Evolutionary conservation across 2,113 vertebrate species (phyloP), one percentile per base, ranked within the genome.

Genomic region (Cavia porcellus): DNA sequence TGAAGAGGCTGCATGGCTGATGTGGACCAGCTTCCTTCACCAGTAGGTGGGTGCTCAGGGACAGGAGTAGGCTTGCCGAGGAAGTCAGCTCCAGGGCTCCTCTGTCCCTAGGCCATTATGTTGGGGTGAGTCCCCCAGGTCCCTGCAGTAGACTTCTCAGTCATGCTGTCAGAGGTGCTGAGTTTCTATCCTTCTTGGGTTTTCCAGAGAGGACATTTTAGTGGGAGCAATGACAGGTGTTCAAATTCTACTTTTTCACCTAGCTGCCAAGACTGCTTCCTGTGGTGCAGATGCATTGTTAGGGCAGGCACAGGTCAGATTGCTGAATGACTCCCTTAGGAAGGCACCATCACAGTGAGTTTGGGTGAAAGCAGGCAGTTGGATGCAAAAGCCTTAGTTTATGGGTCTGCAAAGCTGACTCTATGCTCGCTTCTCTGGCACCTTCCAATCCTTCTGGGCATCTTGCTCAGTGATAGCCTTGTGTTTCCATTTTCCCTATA

Each of bases 11-110:
- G 61, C 24, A 72, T 17, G 55, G 28, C 6, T 0, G 7, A 17
- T 32, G 12, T 0, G 77, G 6, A 38, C 5, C 13, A 1, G 7
- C 22, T n/a, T 47, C 64, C 22, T 25, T n/a, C 7, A 0, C 0
- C 83, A 5, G n/a, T n/a, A n/a, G n/a, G 32, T 38, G 24, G 5
- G 57, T 5, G 35, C 55, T 57, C 55, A 30, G 7, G 2, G 35
- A 52, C 11, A 50, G 75, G 3, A 17, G 13, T 0, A 15, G 68
- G 38, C 12, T 20, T 50, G 20, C n/a, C 12, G 14, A 66, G 24
- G 42, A 2, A 35, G 42, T 45, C 12, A 77, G 74, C 22, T 47
- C 42, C 7, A 57, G 9, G 30, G 52, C 24, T 22, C 17, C 28
- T 42, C 1, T 3, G 20, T 42, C 52, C 24, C 24, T 17, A 24